phyloP scores from a whole-genome alignment of 2,797 vertebrate species.

The Enteromius thamalakanensis region DNA sequence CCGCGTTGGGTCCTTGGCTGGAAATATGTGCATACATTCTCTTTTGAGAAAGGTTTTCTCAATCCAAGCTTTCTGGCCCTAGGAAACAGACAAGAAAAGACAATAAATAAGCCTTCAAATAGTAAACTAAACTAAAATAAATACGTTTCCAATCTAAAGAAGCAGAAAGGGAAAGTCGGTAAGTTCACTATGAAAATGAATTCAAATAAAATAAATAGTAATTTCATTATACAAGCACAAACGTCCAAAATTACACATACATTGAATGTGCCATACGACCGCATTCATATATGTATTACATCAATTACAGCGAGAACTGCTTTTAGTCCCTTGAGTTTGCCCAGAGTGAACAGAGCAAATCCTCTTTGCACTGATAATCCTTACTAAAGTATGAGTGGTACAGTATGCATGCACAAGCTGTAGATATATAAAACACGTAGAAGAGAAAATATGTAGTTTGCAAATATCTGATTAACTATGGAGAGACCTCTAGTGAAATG shows the following conservation, averaged over 20 bases:
- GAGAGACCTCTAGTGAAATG: constrained; percentile 1
- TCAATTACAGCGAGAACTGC: constrained; percentile 60
- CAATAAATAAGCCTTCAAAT: background rate
- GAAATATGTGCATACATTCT: constrained; percentile 90
- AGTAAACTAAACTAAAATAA: background rate
- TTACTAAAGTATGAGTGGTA: constrained; percentile 64
- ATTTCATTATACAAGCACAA: background rate
- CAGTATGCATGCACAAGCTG: constrained; percentile 22
- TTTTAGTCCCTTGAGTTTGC: constrained; percentile 68
- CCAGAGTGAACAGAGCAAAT: constrained; percentile 74
- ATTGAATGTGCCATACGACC: background rate
- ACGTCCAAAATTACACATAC: background rate
- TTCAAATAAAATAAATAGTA: background rate
- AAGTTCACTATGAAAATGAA: background rate
- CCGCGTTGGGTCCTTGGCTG: constrained; percentile 90
- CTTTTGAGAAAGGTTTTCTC: constrained; percentile 93
- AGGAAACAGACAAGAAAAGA: constrained; percentile 57
- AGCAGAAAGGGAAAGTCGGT: background rate
- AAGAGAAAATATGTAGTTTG: constrained; percentile 38
- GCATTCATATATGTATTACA: constrained; percentile 22
- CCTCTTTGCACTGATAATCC: constrained; percentile 76
- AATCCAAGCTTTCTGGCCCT: constrained; percentile 94
- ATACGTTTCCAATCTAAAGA: background rate
- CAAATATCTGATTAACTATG: constrained; percentile 32
- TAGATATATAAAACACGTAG: constrained; percentile 49